Conservation (phyloP, 1,140 invertebrate genomes). For the Panagrolaimus sp. region DNA sequence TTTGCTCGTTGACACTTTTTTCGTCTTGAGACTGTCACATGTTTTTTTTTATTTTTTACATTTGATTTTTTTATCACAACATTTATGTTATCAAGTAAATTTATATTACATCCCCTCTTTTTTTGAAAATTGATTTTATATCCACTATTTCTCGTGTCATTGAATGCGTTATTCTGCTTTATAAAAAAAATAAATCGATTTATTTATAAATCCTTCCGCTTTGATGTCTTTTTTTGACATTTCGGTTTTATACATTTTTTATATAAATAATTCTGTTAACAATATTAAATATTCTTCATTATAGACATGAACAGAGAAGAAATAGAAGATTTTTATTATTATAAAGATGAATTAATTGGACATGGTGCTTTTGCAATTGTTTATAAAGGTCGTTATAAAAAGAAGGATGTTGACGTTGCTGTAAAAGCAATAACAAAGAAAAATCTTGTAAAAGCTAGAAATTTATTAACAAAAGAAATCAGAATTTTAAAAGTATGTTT, state of each 20-base stretch:
- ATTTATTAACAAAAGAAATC: constrained; percentile 92
- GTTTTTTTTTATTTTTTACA: too few species aligned
- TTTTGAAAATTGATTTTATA: too few species aligned
- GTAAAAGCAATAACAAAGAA: constrained; percentile 97
- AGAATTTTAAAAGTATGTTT: constrained; percentile 80
- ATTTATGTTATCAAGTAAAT: too few species aligned
- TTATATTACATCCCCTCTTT: too few species aligned
- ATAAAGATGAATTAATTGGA: constrained; percentile 89
- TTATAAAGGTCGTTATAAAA: constrained; percentile 89
- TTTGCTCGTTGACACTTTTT: too few species aligned
- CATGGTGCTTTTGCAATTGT: constrained; percentile 98
- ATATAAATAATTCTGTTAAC: too few species aligned
- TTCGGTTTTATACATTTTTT: not conserved
- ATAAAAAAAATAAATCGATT: too few species aligned
- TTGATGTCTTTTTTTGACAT: not conserved
- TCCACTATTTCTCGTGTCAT: too few species aligned
- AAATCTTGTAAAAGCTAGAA: constrained; percentile 89
- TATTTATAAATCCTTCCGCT: too few species aligned
- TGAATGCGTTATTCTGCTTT: too few species aligned
- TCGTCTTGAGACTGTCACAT: too few species aligned
- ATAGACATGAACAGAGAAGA: constrained; percentile 67
- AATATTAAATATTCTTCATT: constrained; percentile 24
- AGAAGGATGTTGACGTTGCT: constrained; percentile 82
- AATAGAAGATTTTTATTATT: constrained; percentile 83
- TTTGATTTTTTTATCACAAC: too few species aligned